phyloP scores from a whole-genome alignment of 1,140 invertebrate genomes.

The Drosophila busckii region DNA sequence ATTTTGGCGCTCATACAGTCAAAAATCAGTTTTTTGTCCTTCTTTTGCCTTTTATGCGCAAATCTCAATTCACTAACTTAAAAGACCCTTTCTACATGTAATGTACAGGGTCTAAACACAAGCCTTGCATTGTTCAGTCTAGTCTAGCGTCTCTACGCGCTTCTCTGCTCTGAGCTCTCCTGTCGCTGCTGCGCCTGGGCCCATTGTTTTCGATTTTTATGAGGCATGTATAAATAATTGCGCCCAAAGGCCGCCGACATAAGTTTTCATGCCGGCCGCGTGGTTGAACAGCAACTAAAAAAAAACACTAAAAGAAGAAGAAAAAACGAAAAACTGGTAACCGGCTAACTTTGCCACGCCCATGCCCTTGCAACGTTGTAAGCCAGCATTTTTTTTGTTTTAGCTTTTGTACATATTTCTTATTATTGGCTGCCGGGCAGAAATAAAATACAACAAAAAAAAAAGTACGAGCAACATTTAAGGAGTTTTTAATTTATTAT shows the following conservation, averaged over 20 bases:
- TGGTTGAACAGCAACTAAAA: slow-evolving; percentile 53
- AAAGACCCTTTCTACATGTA: no score
- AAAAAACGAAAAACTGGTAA: slow-evolving; percentile 23
- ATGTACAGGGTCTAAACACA: no score
- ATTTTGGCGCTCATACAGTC: no score
- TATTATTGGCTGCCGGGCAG: slow-evolving; percentile 39
- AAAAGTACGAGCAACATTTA: slow-evolving; percentile 63
- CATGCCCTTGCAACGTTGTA: slow-evolving; percentile 24
- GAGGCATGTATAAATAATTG: slow-evolving; percentile 77
- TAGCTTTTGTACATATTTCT: slow-evolving; percentile 17
- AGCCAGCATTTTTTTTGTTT: slow-evolving; percentile 25
- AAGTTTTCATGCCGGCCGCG: slow-evolving; percentile 72
- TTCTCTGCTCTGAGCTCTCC: background rate
- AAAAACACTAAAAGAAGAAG: slow-evolving; percentile 20
- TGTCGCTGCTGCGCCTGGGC: slow-evolving; percentile 11
- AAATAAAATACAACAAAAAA: slow-evolving; percentile 52
- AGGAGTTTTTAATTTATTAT: slow-evolving; percentile 78
- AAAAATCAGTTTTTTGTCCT: no score
- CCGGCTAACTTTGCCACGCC: slow-evolving; percentile 41
- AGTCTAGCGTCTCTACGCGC: background rate
- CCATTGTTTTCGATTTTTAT: slow-evolving; percentile 77
- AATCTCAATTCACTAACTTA: no score
- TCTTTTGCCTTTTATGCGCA: no score
- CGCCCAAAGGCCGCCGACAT: slow-evolving; percentile 76
- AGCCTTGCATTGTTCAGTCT: no score